Evolutionary conservation across 2,113 vertebrate species (phyloP), one percentile per base, ranked within the genome.

Genomic region (Brachyistius frenatus): DNA sequence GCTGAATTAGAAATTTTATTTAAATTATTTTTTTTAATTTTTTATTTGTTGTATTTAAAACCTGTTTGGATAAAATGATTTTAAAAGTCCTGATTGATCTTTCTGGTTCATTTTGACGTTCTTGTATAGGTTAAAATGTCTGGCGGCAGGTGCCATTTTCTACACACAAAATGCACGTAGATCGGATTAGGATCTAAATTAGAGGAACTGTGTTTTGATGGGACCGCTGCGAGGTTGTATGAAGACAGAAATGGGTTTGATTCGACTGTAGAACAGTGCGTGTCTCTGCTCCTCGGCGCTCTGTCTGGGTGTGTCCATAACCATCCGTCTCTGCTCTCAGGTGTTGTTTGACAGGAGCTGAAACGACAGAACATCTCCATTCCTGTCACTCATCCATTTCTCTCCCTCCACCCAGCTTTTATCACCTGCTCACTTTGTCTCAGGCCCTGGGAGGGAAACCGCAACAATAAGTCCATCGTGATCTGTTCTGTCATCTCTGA

Each of bases 281-380:
- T 41, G 32, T n/a, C 10, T 64, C 13, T 53, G 44, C 77, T 73
- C 13, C 37, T 37, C 9, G 5, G 14, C 16, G 35, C 23, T 33
- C 23, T 37, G 5, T 31, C 36, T 66, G 74, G 76, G 82, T 63
- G 86, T 84, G 83, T 7, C 71, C 2, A 2, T 11, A 44, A 44
- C 41, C 64, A 2, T 3, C 36, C 33, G 37, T 49, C 31, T 46
- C 4, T 50, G 7, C 11, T 23, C 49, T 14, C 15, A 15, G 76
- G 80, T 78, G 76, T 68, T 62, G 64, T 36, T 71, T 86, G 81
- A 86, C 39, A 31, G 80, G 77, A 94, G 66, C 73, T 4, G 57
- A 81, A 56, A n/a, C 82, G 91, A 91, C 88, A 86, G 54, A 67
- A 1, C 65, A 88, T 94, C 57, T 14, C 37, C 80, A 89, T 78